Conservation (phyloP, 2,113 vertebrate species). For the Xenopus borealis region DNA sequence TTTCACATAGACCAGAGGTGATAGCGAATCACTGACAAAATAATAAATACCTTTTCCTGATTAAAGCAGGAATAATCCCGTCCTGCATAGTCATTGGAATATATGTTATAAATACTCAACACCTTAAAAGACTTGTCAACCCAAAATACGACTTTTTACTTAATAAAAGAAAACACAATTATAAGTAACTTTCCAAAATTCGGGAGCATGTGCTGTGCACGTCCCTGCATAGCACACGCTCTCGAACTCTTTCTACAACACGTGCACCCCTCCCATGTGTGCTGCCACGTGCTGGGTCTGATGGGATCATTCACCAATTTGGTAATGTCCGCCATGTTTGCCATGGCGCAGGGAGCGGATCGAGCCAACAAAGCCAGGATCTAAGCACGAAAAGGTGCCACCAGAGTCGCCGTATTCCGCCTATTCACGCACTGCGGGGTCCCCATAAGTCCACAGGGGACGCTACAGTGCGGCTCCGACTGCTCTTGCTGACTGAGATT, state of each 20-base stretch:
- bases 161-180: too few relatives aligned
- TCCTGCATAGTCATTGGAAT: too few relatives aligned
- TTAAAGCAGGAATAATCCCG: too few relatives aligned
- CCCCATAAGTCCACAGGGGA: slow-evolving; percentile 67
- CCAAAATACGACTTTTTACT: too few relatives aligned
- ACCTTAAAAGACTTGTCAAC: too few relatives aligned
- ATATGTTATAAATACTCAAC: too few relatives aligned
- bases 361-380: slow-evolving; percentile 74
- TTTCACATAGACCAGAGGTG: too few relatives aligned
- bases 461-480: slow-evolving; percentile 57
- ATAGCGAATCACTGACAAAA: too few relatives aligned
- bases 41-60: too few relatives aligned
- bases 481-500: slow-evolving; percentile 46
- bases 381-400: slow-evolving; percentile 59
- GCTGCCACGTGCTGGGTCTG: slow-evolving; percentile 75
- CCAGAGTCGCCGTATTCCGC: slow-evolving; percentile 64
- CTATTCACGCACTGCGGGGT: slow-evolving; percentile 64
- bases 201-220: too few relatives aligned
- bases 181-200: too few relatives aligned
- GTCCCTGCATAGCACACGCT: slow-evolving; percentile 49
- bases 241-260: not conserved
- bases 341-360: slow-evolving; percentile 80
- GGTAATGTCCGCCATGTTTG: slow-evolving; percentile 95
- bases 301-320: slow-evolving; percentile 81
- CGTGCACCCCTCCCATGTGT: not conserved